phyloP scores from a whole-genome alignment of 2,888 invertebrate species.

The Cheilosia pagana region DNA sequence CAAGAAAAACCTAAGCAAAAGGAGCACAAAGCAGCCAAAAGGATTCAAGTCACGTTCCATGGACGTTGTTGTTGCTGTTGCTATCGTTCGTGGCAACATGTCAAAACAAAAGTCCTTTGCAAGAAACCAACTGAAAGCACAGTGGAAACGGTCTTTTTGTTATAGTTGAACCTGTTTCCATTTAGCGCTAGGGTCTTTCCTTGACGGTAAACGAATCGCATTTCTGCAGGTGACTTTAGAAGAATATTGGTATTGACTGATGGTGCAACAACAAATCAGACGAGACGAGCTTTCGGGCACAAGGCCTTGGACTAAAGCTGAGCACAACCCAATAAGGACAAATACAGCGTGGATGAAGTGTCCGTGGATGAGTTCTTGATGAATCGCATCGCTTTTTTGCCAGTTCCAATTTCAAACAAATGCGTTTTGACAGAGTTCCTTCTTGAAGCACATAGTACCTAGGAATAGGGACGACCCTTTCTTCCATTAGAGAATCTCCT shows the following conservation, averaged over 20 bases:
- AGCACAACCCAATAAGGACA: too few species aligned
- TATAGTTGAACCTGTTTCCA: conserved; percentile 23
- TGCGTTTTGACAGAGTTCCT: too few species aligned
- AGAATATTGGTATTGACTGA: neutral
- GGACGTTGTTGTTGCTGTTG: conserved; percentile 34
- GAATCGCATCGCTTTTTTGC: too few species aligned
- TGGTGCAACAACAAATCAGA: too few species aligned
- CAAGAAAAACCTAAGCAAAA: conserved; percentile 15
- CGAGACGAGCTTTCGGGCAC: too few species aligned
- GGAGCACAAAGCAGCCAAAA: neutral
- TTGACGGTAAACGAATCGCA: conserved; percentile 26
- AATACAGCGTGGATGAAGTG: too few species aligned
- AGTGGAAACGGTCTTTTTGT: conserved; percentile 14
- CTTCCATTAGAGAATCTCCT: neutral
- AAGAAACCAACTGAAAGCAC: conserved; percentile 20
- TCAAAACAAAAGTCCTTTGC: conserved; percentile 51
- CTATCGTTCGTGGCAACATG: conserved; percentile 27
- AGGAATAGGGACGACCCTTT: neutral
- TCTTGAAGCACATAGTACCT: too few species aligned
- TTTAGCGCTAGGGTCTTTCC: conserved; percentile 18
- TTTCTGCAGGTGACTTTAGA: conserved; percentile 20
- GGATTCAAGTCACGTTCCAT: conserved; percentile 67
- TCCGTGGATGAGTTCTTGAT: too few species aligned
- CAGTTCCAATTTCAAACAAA: too few species aligned
- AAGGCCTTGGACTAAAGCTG: too few species aligned